Evolutionary conservation across 2,113 vertebrate genomes (phyloP).

Genomic region (Electrona antarctica): DNA sequence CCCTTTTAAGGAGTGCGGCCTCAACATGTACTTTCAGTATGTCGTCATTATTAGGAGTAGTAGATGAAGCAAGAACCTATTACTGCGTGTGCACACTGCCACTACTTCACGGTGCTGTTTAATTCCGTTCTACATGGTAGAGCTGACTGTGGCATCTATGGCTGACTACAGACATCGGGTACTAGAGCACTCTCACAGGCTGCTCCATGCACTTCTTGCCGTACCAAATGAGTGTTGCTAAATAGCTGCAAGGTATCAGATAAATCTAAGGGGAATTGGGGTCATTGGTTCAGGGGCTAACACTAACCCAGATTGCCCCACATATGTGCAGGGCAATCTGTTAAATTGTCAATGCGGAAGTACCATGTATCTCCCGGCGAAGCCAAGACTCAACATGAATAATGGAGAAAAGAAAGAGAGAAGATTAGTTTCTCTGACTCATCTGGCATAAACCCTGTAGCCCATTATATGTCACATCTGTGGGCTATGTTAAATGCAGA

Average conservation of each 20-base stretch:
- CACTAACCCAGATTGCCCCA: not conserved
- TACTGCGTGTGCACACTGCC: no score
- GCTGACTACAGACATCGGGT: not conserved
- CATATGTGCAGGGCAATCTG: not conserved
- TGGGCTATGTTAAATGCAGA: no score
- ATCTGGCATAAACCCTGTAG: no score
- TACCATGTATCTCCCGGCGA: no score
- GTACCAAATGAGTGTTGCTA: not conserved
- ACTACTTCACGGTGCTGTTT: not conserved
- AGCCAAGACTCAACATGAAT: not conserved
- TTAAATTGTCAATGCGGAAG: not conserved
- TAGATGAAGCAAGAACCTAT: no score
- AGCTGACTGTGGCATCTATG: not conserved
- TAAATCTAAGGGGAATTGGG: constrained; percentile 1
- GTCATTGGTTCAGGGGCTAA: not conserved
- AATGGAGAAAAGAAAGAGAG: not conserved
- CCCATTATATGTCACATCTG: no score
- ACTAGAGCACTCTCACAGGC: no score
- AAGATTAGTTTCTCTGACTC: no score
- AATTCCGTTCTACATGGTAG: not conserved
- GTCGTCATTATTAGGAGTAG: no score
- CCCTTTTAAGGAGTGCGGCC: no score
- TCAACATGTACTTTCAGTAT: no score
- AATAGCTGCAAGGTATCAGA: not conserved
- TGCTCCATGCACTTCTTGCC: no score